Evolutionary conservation across 2,888 invertebrate genomes (phyloP).

Genomic region (Euzetes globulus): DNA sequence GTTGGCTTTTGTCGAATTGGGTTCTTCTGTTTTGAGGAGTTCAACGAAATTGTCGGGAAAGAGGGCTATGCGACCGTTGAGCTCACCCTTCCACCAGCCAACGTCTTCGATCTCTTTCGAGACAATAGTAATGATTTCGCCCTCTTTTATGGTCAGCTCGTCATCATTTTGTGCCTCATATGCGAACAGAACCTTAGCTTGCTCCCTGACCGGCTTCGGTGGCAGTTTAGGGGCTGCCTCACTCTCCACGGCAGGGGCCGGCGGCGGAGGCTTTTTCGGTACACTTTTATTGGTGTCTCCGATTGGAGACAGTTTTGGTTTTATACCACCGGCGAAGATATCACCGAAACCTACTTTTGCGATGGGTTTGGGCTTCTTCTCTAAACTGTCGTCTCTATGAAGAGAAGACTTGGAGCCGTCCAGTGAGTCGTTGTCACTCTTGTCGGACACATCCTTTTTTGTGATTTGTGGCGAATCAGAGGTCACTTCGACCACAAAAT

Average conservation of each 20-base stretch:
- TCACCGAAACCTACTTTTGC: slow-evolving; percentile 49
- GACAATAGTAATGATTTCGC: slow-evolving; percentile 80
- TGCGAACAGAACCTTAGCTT: slow-evolving; percentile 65
- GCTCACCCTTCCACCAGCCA: slow-evolving; percentile 98
- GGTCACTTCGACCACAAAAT: slow-evolving; percentile 60
- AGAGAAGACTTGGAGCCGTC: background rate
- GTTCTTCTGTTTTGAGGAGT: slow-evolving; percentile 39
- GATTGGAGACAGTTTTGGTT: slow-evolving; percentile 42
- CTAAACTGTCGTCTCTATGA: slow-evolving; percentile 12
- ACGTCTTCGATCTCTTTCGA: slow-evolving; percentile 88
- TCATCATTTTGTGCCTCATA: slow-evolving; percentile 90
- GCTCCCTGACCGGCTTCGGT: slow-evolving; percentile 58
- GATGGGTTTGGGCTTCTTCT: slow-evolving; percentile 47
- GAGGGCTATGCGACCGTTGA: slow-evolving; percentile 77
- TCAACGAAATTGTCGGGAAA: slow-evolving; percentile 95
- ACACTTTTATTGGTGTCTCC: background rate
- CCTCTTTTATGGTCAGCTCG: slow-evolving; percentile 76
- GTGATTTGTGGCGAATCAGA: slow-evolving; percentile 11
- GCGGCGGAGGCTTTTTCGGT: slow-evolving; percentile 34
- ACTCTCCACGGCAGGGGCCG: background rate
- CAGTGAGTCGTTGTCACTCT: slow-evolving; percentile 9
- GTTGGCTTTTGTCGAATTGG: slow-evolving; percentile 28
- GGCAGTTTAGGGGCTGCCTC: slow-evolving; percentile 59
- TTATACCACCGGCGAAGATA: slow-evolving; percentile 47
- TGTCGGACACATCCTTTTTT: slow-evolving; percentile 1